These are phyloP conservation scores for Echiichthys vipera DNA, from an alignment of 2,797 vertebrate species.

Conservation along the genomic window DNA sequence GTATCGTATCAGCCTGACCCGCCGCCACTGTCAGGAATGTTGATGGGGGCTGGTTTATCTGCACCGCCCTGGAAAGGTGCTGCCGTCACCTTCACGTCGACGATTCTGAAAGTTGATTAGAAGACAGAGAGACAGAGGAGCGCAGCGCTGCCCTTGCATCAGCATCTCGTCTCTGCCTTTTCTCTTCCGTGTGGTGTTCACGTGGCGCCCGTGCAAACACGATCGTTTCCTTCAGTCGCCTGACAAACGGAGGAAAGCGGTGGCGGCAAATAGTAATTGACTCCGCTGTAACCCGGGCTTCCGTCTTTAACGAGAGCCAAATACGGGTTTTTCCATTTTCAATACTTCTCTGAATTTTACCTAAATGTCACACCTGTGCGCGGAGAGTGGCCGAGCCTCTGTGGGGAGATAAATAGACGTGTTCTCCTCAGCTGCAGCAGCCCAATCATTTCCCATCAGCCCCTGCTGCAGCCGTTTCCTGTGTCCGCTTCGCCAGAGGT, in stretches of 20 bases:
- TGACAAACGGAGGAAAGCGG: conserved; percentile 26
- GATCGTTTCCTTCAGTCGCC: conserved; percentile 40
- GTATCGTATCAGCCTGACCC: conserved; percentile 58
- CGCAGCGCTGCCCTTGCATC: conserved; percentile 37
- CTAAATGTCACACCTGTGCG: conserved; percentile 66
- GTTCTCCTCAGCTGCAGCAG: conserved; percentile 37
- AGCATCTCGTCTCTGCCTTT: conserved; percentile 37
- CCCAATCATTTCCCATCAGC: conserved; percentile 30
- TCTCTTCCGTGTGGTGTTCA: conserved; percentile 24
- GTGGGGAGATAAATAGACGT: conserved; percentile 52
- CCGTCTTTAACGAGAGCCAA: conserved; percentile 58
- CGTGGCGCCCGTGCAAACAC: conserved; percentile 45
- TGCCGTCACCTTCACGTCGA: conserved; percentile 68
- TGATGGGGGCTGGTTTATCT: conserved; percentile 74
- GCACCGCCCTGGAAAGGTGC: conserved; percentile 51
- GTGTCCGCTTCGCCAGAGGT: conserved; percentile 17
- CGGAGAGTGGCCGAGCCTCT: conserved; percentile 3
- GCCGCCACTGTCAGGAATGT: conserved; percentile 72
- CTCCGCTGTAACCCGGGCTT: neutral
- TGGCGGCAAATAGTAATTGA: conserved; percentile 59
- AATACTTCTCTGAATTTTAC: conserved; percentile 66
- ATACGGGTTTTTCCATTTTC: conserved; percentile 56
- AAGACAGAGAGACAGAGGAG: conserved; percentile 21
- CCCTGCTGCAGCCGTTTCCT: neutral
- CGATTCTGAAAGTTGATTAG: conserved; percentile 75